Evolutionary conservation across 1,140 invertebrate genomes (phyloP).

Genomic region (Drosophila tsacasi): DNA sequence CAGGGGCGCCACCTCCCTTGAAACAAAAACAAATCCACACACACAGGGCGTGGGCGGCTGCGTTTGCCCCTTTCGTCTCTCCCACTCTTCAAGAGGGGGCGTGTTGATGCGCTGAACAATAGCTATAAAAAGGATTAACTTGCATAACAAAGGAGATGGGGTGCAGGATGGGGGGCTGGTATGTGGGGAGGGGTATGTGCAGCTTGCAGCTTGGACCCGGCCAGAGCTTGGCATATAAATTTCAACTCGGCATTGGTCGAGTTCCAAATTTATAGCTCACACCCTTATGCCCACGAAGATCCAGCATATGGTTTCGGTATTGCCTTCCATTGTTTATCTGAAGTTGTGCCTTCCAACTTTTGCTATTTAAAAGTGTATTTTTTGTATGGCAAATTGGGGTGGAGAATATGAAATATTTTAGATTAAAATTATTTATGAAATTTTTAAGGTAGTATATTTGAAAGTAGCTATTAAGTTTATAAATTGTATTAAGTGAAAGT

Average conservation of each 20-base stretch:
- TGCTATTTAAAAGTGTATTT: not conserved
- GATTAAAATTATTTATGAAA: not conserved
- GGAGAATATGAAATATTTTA: not conserved
- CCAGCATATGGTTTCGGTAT: constrained; percentile 28
- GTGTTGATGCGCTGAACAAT: constrained; percentile 81
- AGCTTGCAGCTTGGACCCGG: constrained; percentile 9
- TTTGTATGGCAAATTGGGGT: constrained; percentile 4
- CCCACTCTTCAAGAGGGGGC: constrained; percentile 29
- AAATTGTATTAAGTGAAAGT: too few relatives aligned
- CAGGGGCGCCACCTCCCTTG: not conserved
- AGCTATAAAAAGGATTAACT: constrained; percentile 82
- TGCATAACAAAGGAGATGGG: constrained; percentile 71
- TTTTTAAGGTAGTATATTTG: not conserved
- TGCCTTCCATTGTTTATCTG: constrained; percentile 29
- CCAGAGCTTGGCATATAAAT: constrained; percentile 43
- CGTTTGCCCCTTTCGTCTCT: constrained; percentile 10
- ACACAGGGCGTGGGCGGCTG: constrained; percentile 42
- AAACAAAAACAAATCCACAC: constrained; percentile 64
- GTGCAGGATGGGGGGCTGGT: not conserved
- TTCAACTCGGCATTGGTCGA: constrained; percentile 42
- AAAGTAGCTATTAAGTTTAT: too few relatives aligned
- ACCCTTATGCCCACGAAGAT: constrained; percentile 7
- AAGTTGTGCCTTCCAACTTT: not conserved
- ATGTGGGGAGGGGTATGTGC: constrained; percentile 1
- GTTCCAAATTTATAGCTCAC: constrained; percentile 48